These are phyloP conservation scores for Lophotriccus pileatus DNA, from an alignment of 2,797 vertebrate species.

Conservation along the genomic window DNA sequence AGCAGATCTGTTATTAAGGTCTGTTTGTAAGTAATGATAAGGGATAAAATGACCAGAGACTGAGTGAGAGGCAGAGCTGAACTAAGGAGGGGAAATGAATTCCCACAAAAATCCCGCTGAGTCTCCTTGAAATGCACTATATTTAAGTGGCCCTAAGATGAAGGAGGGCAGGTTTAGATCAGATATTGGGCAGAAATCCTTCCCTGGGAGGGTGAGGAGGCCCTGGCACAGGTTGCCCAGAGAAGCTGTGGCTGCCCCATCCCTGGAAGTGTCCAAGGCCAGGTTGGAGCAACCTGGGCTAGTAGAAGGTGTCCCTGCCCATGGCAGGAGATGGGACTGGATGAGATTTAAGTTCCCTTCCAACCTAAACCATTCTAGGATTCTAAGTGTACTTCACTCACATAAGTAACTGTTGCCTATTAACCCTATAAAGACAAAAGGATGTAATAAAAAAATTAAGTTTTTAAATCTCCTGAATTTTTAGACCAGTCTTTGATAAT, in stretches of 20 bases:
- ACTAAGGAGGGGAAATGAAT: background rate
- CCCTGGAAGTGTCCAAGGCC: background rate
- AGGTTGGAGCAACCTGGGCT: accelerated
- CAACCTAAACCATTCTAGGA: background rate
- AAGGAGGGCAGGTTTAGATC: background rate
- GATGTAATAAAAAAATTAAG: background rate
- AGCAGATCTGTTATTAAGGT: background rate
- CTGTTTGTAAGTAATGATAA: background rate
- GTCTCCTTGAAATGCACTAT: background rate
- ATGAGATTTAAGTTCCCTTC: background rate
- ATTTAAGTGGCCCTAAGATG: background rate
- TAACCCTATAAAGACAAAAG: background rate
- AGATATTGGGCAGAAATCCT: background rate
- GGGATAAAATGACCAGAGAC: background rate
- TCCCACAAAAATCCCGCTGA: background rate
- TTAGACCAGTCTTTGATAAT: background rate
- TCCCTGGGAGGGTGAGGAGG: background rate
- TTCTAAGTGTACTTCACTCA: background rate
- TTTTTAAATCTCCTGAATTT: background rate
- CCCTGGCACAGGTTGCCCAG: background rate
- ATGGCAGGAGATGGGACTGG: background rate
- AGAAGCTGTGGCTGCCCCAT: background rate
- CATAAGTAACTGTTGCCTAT: background rate
- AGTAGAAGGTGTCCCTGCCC: background rate
- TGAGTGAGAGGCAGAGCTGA: background rate